These are phyloP conservation scores for Chelonia mydas DNA, from an alignment of 2,797 vertebrate genomes.

Conservation along the genomic window DNA sequence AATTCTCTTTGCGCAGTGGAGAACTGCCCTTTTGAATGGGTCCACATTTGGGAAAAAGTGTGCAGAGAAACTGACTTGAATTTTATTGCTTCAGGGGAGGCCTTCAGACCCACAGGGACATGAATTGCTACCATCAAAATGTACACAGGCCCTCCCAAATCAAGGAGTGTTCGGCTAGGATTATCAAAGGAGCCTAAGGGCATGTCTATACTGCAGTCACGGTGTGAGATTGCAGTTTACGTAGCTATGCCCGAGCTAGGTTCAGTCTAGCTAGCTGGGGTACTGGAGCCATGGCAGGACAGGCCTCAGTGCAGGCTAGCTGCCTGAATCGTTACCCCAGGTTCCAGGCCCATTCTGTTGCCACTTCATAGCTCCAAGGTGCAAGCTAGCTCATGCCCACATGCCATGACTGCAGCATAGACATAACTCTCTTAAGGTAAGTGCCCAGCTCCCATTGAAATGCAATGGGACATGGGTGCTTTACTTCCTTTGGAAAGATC, in stretches of 20 bases:
- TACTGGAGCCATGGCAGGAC: too few species aligned
- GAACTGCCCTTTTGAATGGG: background rate
- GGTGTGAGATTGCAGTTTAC: too few species aligned
- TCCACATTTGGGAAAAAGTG: background rate
- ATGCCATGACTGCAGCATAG: background rate
- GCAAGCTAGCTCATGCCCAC: too few species aligned
- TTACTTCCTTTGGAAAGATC: background rate
- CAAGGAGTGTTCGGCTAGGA: background rate
- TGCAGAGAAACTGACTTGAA: background rate
- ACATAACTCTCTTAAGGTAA: background rate
- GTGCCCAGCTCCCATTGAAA: background rate
- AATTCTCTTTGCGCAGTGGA: background rate
- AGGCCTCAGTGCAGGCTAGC: too few species aligned
- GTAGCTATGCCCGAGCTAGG: too few species aligned
- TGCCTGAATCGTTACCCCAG: too few species aligned
- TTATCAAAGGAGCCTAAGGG: background rate
- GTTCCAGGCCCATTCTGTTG: too few species aligned
- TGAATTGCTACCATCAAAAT: too few species aligned
- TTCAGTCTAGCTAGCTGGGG: too few species aligned
- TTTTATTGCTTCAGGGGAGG: accelerated
- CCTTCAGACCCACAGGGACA: too few species aligned
- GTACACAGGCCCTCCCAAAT: background rate
- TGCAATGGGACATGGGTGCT: background rate
- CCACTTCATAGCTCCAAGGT: too few species aligned
- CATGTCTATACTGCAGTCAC: background rate